Conservation (phyloP, 2,113 vertebrate species). For the Nestor notabilis region DNA sequence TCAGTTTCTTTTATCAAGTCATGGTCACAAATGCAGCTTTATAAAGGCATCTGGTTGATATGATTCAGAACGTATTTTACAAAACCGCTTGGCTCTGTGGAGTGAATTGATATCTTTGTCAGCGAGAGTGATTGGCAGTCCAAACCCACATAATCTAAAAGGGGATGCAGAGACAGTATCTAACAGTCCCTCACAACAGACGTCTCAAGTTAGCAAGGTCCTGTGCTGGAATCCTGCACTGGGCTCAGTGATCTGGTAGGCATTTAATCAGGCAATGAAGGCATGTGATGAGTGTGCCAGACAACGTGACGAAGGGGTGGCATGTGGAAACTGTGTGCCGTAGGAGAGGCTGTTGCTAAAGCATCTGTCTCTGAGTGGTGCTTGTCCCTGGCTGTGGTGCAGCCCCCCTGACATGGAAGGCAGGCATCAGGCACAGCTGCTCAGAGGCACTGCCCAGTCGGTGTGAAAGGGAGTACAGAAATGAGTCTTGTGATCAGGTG, state of each 20-base stretch:
- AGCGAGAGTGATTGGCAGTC: background rate
- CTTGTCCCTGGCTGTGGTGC: background rate
- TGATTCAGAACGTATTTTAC: slow-evolving; percentile 22
- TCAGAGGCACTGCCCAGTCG: background rate
- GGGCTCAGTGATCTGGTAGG: background rate
- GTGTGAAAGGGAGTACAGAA: background rate
- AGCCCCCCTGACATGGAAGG: background rate
- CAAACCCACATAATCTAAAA: background rate
- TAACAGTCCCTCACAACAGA: background rate
- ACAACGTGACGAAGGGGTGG: background rate
- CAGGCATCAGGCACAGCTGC: background rate
- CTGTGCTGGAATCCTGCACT: background rate
- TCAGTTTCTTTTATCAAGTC: background rate
- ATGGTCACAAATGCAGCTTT: slow-evolving; percentile 2
- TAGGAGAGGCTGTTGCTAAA: background rate
- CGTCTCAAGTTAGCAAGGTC: background rate
- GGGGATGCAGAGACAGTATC: background rate
- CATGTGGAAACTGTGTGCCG: accelerated
- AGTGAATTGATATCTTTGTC: slow-evolving; percentile 42
- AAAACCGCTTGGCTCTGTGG: slow-evolving; percentile 1
- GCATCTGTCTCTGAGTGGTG: background rate
- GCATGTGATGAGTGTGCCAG: background rate
- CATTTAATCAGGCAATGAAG: background rate
- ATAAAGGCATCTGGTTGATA: slow-evolving; percentile 17
- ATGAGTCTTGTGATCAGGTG: background rate